A percentile compares a stretch with the other conserved stretches of the same genome.
Evolutionary conservation across 1,140 invertebrate species (phyloP).

Genomic region (Papilio machaon): DNA sequence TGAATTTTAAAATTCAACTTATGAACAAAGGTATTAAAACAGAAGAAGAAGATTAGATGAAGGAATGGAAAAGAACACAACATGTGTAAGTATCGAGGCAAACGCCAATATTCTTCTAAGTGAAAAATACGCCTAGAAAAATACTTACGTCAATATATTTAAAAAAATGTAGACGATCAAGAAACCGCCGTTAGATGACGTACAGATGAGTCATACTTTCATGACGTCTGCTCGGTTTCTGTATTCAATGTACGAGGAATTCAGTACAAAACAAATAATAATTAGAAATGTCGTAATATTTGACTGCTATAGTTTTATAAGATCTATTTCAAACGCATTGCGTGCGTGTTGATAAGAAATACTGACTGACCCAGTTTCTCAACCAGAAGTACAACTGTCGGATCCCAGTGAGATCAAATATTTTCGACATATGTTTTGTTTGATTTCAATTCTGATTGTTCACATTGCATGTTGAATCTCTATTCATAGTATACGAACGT

Average conservation of each 20-base stretch:
- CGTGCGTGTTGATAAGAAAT: slow-evolving; percentile 4
- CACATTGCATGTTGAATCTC: background rate
- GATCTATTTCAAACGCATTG: slow-evolving; percentile 17
- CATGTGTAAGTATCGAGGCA: too few relatives aligned
- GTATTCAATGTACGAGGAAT: background rate
- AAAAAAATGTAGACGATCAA: background rate
- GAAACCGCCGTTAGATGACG: background rate
- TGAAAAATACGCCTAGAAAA: too few relatives aligned
- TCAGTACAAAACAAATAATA: background rate
- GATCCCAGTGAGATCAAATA: slow-evolving; percentile 4
- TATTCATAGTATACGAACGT: background rate
- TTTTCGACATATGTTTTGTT: background rate
- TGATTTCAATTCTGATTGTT: background rate
- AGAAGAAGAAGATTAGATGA: background rate
- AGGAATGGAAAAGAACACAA: background rate
- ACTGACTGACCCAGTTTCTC: slow-evolving; percentile 19
- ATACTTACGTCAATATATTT: background rate
- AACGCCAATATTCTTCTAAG: too few relatives aligned
- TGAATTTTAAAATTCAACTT: too few relatives aligned
- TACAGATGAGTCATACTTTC: background rate
- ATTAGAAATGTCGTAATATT: slow-evolving; percentile 14
- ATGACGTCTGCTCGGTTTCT: background rate
- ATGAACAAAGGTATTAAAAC: background rate
- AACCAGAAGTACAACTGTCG: background rate
- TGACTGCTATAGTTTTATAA: background rate